Conservation (phyloP, 2,113 vertebrate species). For the Phoxinus phoxinus region DNA sequence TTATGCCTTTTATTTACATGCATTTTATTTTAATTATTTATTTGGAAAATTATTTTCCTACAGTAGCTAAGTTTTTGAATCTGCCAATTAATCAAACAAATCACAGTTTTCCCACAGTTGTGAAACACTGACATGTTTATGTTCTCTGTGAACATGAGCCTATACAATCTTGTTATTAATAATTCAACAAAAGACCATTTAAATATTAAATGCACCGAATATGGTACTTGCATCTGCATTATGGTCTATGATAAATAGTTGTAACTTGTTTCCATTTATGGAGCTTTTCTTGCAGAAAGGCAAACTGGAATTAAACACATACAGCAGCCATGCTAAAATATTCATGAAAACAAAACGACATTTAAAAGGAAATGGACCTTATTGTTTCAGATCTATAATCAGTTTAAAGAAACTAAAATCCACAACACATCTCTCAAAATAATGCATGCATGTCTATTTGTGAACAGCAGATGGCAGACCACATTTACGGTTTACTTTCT, state of each 20-base stretch:
- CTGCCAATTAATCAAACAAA: no score
- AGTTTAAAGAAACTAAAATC: background rate
- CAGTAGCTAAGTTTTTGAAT: no score
- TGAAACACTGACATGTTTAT: background rate
- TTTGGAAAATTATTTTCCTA: background rate
- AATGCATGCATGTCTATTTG: background rate
- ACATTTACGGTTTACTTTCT: background rate
- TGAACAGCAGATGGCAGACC: conserved; percentile 34
- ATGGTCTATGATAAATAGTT: background rate
- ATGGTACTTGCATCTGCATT: background rate
- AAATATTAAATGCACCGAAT: background rate
- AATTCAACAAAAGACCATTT: background rate
- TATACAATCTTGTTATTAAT: background rate
- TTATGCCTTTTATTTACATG: background rate
- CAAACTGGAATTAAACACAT: background rate
- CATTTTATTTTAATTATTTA: background rate
- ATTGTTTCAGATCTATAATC: background rate
- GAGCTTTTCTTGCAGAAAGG: background rate
- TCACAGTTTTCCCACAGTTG: no score
- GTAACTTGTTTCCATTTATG: background rate
- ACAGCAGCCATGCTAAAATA: background rate
- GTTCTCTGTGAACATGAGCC: background rate
- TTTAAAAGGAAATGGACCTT: background rate
- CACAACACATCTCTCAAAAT: background rate
- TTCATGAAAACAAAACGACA: background rate